These are phyloP conservation scores for Pogoniulus pusillus DNA, from an alignment of 2,797 vertebrate genomes.

Conservation along the genomic window DNA sequence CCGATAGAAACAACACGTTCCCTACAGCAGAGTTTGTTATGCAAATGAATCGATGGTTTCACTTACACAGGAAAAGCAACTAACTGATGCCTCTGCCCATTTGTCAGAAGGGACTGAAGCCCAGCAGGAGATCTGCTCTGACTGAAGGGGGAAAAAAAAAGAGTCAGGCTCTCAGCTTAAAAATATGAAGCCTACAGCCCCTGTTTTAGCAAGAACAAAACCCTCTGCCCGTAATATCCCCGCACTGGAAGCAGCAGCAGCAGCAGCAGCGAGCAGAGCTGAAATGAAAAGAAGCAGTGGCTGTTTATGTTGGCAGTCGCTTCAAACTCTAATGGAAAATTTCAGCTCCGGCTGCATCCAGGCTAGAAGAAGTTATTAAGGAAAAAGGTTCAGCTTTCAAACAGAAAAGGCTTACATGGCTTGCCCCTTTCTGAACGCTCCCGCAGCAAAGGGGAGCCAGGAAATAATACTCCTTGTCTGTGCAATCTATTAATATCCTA, in stretches of 20 bases:
- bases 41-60: slow-evolving; percentile 44
- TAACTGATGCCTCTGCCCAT: neutral
- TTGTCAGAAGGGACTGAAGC: neutral
- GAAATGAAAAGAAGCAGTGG: slow-evolving; percentile 56
- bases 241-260: neutral
- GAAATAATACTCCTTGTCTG: slow-evolving; percentile 23
- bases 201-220: neutral
- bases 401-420: slow-evolving; percentile 40
- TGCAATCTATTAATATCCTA: slow-evolving; percentile 11
- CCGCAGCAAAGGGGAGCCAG: slow-evolving; percentile 11
- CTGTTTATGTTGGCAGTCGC: slow-evolving; percentile 65
- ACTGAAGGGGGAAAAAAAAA: neutral
- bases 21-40: slow-evolving; percentile 38
- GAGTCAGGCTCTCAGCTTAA: neutral
- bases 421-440: neutral
- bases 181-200: neutral
- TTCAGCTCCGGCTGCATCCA: slow-evolving; percentile 56
- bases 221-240: neutral
- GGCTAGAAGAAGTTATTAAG: slow-evolving; percentile 54
- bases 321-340: slow-evolving; percentile 71
- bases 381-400: slow-evolving; percentile 54
- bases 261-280: slow-evolving; percentile 19
- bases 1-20: neutral
- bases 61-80: slow-evolving; percentile 35
- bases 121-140: neutral